phyloP scores from a whole-genome alignment of 2,888 invertebrate genomes.

The Watsonalla binaria region DNA sequence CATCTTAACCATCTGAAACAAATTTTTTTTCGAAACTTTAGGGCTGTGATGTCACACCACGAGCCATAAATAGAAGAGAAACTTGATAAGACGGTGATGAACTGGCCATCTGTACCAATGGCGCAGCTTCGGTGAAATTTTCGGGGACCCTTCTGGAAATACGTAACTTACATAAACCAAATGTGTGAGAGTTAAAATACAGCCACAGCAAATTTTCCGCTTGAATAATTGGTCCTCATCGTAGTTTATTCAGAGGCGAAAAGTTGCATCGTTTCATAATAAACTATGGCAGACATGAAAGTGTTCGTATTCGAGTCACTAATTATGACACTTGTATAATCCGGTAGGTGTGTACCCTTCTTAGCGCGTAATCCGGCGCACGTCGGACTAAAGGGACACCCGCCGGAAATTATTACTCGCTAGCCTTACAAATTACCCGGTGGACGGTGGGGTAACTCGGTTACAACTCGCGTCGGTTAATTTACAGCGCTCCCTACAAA shows the following conservation, averaged over 20 bases:
- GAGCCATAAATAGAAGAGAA: no score
- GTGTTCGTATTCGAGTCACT: neutral
- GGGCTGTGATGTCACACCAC: no score
- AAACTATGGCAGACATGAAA: neutral
- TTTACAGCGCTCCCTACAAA: conserved; percentile 71
- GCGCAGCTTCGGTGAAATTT: no score
- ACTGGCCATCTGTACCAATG: no score
- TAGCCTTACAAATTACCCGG: conserved; percentile 62
- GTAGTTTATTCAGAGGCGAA: neutral
- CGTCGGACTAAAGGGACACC: conserved; percentile 37
- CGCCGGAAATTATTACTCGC: conserved; percentile 59
- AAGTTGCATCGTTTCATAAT: neutral
- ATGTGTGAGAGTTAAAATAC: neutral
- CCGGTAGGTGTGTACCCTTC: conserved; percentile 12
- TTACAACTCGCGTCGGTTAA: conserved; percentile 67
- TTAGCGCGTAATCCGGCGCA: conserved; percentile 36
- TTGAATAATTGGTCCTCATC: neutral
- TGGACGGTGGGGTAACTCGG: conserved; percentile 48
- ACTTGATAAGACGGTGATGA: no score
- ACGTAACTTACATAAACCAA: no score
- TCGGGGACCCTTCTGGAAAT: no score
- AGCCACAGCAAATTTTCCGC: neutral
- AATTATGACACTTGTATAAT: conserved; percentile 1
- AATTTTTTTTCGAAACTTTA: no score
- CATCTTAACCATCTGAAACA: no score